Conservation (phyloP, 2,888 invertebrate genomes). For the Euzophera pinguis region DNA sequence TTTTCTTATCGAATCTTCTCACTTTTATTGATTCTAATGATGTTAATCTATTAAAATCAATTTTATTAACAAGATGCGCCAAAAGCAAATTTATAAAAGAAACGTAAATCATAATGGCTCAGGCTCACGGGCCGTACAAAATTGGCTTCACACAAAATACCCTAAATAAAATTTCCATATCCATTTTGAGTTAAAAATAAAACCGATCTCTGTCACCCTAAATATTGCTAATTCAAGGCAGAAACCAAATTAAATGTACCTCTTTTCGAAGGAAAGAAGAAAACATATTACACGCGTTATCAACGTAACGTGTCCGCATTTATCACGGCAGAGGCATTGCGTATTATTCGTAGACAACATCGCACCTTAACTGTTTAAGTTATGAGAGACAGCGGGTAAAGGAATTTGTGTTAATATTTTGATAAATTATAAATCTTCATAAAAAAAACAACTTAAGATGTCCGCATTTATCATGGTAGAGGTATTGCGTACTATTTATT, state of each 20-base stretch:
- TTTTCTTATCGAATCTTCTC: too few species aligned
- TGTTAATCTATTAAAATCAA: too few species aligned
- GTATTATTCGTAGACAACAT: constrained; percentile 51
- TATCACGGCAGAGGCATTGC: constrained; percentile 51
- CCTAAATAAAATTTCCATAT: too few species aligned
- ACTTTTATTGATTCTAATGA: too few species aligned
- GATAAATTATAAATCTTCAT: too few species aligned
- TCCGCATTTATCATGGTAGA: constrained; percentile 51
- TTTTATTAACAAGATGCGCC: too few species aligned
- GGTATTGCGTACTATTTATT: constrained; percentile 52
- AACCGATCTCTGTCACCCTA: background rate
- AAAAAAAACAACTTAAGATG: constrained; percentile 45
- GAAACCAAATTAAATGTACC: constrained; percentile 27
- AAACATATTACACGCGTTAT: constrained; percentile 46
- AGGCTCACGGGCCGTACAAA: too few species aligned
- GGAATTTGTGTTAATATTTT: too few species aligned
- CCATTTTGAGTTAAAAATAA: background rate
- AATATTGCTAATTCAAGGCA: constrained; percentile 12
- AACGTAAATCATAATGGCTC: too few species aligned
- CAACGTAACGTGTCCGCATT: constrained; percentile 47
- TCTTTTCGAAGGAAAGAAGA: constrained; percentile 25
- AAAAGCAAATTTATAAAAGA: too few species aligned
- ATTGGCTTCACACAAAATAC: too few species aligned
- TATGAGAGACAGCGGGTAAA: constrained; percentile 18
- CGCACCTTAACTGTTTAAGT: constrained; percentile 21